Conservation (phyloP, 2,797 vertebrate genomes). For the Jordanella pulchra region DNA sequence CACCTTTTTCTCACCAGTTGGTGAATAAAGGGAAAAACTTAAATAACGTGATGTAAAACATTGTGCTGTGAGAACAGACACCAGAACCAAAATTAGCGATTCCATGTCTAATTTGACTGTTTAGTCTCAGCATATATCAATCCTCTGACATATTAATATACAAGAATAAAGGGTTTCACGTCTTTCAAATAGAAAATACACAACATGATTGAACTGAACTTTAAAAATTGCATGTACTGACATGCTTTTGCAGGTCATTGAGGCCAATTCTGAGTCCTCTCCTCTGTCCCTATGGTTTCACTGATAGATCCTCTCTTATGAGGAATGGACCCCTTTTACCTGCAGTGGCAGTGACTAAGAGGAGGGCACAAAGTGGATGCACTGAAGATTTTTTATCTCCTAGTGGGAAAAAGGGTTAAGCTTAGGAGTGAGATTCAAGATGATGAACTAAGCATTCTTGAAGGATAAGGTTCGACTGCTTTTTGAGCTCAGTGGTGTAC, state of each 20-base stretch:
- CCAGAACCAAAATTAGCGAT: too few relatives aligned
- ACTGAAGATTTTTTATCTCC: constrained; percentile 55
- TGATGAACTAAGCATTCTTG: constrained; percentile 50
- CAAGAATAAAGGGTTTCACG: too few relatives aligned
- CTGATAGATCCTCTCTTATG: constrained; percentile 26
- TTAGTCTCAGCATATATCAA: too few relatives aligned
- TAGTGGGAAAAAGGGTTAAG: constrained; percentile 47
- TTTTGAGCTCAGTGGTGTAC: constrained; percentile 47
- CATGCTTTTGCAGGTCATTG: not conserved
- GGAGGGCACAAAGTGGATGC: constrained; percentile 28
- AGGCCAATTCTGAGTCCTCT: not conserved
- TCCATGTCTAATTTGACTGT: too few relatives aligned
- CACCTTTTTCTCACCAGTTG: too few relatives aligned
- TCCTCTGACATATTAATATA: too few relatives aligned
- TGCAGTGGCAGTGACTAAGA: constrained; percentile 39
- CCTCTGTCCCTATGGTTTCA: not conserved
- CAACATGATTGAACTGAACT: too few relatives aligned
- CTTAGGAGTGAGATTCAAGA: constrained; percentile 49
- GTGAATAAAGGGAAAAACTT: too few relatives aligned
- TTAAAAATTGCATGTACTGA: not conserved
- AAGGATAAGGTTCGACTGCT: constrained; percentile 50
- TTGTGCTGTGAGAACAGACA: too few relatives aligned
- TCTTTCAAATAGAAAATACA: too few relatives aligned
- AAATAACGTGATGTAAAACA: not conserved
- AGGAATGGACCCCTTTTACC: constrained; percentile 46